Conservation (phyloP, 2,888 invertebrate genomes). For the Diarsia brunnea region DNA sequence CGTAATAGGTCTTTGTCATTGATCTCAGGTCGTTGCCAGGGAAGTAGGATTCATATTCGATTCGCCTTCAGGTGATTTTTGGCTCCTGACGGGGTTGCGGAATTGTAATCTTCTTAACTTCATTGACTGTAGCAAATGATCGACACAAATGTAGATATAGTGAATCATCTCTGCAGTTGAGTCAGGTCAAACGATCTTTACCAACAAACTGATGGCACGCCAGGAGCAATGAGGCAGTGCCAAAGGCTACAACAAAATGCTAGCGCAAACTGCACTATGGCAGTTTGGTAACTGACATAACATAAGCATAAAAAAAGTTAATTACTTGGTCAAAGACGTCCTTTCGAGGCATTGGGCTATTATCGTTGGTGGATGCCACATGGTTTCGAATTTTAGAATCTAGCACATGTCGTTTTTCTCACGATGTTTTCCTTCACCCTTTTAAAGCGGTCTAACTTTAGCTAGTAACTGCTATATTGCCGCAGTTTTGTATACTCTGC, state of each 20-base stretch:
- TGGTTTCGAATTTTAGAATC: neutral
- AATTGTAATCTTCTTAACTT: neutral
- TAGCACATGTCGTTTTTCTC: neutral
- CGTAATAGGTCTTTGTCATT: constrained; percentile 5
- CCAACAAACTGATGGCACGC: neutral
- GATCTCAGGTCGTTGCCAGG: neutral
- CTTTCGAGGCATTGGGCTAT: neutral
- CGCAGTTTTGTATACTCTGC: neutral
- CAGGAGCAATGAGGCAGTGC: neutral
- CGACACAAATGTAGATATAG: neutral
- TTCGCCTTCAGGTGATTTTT: neutral
- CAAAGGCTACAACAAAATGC: neutral
- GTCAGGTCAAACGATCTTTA: neutral
- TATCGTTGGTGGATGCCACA: neutral
- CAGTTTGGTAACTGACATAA: neutral
- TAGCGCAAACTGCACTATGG: neutral
- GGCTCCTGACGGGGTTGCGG: too few species aligned
- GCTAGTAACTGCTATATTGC: neutral
- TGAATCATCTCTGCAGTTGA: neutral
- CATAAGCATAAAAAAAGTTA: neutral
- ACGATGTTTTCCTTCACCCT: neutral
- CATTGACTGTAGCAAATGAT: neutral
- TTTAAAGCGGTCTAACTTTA: neutral
- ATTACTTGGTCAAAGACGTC: neutral
- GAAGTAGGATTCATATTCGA: neutral